Evolutionary conservation across 2,113 vertebrate genomes (phyloP).

Genomic region (Urocolius indicus): DNA sequence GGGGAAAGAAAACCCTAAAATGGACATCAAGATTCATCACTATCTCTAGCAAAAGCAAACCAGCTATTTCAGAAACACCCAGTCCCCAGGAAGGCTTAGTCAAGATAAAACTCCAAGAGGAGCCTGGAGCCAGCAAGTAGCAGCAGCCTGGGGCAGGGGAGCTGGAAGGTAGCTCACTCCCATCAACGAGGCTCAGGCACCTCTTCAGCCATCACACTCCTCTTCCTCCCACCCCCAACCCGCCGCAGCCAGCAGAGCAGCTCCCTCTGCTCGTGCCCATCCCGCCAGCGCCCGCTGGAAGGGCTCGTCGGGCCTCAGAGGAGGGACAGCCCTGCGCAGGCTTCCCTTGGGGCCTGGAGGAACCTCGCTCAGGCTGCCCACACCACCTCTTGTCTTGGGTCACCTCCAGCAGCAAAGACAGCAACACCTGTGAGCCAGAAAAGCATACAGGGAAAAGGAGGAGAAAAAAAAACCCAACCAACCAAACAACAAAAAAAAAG

Average conservation of each 20-base stretch:
- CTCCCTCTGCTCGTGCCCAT: neutral
- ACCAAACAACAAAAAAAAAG: neutral
- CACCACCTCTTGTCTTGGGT: neutral
- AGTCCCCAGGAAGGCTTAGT: neutral
- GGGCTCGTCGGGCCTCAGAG: neutral
- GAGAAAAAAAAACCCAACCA: neutral
- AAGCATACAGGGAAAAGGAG: neutral
- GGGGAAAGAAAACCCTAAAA: neutral
- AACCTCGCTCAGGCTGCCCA: neutral
- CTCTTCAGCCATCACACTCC: neutral
- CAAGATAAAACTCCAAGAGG: neutral
- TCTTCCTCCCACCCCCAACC: conserved; percentile 33
- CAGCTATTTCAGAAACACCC: neutral
- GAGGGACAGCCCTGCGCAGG: neutral
- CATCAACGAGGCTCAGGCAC: neutral
- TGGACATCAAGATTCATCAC: conserved; percentile 34
- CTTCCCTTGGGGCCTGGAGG: neutral
- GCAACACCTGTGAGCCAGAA: neutral
- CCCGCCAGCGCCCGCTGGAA: neutral
- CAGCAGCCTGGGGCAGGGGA: neutral
- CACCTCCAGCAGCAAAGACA: neutral
- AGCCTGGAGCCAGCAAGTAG: neutral
- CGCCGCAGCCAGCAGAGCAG: neutral
- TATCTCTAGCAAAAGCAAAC: neutral
- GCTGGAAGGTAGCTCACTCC: neutral